A percentile compares a stretch with the other conserved stretches of the same genome.
phyloP scores from a whole-genome alignment of 1,140 invertebrate species.

The Andricus grossulariae region DNA sequence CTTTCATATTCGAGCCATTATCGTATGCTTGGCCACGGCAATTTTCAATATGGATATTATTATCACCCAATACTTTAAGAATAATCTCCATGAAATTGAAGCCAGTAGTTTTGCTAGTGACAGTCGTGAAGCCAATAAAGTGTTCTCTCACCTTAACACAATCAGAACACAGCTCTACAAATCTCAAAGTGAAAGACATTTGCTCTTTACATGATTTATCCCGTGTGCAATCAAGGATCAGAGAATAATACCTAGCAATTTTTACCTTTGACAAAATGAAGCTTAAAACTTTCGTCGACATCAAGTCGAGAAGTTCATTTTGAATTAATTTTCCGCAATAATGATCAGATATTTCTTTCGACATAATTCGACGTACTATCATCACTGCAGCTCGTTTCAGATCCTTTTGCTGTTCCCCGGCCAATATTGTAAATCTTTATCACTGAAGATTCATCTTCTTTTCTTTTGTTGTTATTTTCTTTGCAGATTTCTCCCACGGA shows the following conservation, averaged over 20 bases:
- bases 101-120: no score
- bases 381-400: slow-evolving; percentile 36
- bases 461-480: no score
- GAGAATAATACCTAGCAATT: slow-evolving; percentile 29
- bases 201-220: background rate
- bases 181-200: slow-evolving; percentile 7
- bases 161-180: background rate
- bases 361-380: slow-evolving; percentile 30
- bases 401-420: slow-evolving; percentile 39
- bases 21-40: background rate
- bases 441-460: background rate
- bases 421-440: slow-evolving; percentile 42
- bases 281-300: slow-evolving; percentile 32
- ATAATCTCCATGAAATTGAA: no score
- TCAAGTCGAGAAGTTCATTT: slow-evolving; percentile 43
- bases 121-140: no score
- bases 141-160: background rate
- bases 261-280: slow-evolving; percentile 30
- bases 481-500: no score
- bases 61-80: background rate
- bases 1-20: background rate
- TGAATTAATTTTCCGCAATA: slow-evolving; percentile 42
- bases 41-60: slow-evolving; percentile 1
- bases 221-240: background rate
- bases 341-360: slow-evolving; percentile 35